Evolutionary conservation across 2,888 invertebrate genomes (phyloP).

Genomic region (Macaria liturata): DNA sequence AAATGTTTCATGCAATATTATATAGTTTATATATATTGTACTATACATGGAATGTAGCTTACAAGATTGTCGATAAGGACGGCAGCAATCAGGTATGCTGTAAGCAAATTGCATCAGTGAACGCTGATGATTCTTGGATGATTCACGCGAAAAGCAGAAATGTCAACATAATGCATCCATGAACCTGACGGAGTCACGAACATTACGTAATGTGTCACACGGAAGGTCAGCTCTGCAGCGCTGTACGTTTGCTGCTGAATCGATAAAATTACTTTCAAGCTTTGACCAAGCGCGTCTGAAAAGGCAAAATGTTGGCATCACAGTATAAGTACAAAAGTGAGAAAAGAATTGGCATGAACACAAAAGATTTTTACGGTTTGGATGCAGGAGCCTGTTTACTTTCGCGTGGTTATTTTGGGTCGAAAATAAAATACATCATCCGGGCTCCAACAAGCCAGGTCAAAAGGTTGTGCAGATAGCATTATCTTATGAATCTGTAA

Average conservation of each 20-base stretch:
- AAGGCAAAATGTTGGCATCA: neutral
- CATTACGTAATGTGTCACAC: slow-evolving; percentile 10
- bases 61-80: too few species aligned
- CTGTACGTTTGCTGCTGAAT: slow-evolving; percentile 3
- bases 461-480: slow-evolving; percentile 6
- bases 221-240: slow-evolving; percentile 17
- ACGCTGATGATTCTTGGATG: neutral
- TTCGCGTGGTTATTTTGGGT: too few species aligned
- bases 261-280: neutral
- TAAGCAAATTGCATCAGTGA: neutral
- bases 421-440: too few species aligned
- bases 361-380: too few species aligned
- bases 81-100: too few species aligned
- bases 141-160: slow-evolving; percentile 12
- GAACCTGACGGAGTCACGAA: slow-evolving; percentile 17
- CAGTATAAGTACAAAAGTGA: neutral
- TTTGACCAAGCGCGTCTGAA: slow-evolving; percentile 2
- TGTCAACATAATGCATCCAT: slow-evolving; percentile 16
- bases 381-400: too few species aligned
- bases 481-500: slow-evolving; percentile 5
- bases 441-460: neutral
- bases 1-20: too few species aligned
- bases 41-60: too few species aligned
- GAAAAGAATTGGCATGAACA: slow-evolving; percentile 1
- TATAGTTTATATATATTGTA: too few species aligned